phyloP scores from a whole-genome alignment of 1,140 invertebrate genomes.

The Lineus longissimus region DNA sequence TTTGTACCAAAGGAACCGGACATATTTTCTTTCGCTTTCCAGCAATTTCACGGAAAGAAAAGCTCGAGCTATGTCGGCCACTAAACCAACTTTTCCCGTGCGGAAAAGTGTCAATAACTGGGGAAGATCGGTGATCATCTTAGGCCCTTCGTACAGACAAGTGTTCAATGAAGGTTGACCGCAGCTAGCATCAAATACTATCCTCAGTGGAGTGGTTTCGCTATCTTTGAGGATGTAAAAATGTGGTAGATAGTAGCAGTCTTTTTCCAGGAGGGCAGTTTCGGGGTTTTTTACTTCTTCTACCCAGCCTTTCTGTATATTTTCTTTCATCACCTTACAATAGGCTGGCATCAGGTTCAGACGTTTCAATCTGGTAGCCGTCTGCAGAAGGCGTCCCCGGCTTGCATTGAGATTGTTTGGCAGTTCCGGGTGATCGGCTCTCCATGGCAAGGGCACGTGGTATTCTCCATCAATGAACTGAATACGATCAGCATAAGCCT shows the following conservation, averaged over 20 bases:
- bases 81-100: background rate
- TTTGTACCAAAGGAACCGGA: conserved; percentile 1
- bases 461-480: no score
- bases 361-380: no score
- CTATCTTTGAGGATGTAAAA: conserved; percentile 3
- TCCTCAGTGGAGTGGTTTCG: background rate
- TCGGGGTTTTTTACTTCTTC: no score
- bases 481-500: no score
- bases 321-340: no score
- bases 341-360: no score
- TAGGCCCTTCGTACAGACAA: background rate
- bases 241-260: background rate
- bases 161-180: background rate
- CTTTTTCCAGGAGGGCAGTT: background rate
- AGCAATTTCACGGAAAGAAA: background rate
- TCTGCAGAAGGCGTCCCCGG: no score
- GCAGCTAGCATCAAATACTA: background rate
- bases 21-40: background rate
- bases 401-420: no score
- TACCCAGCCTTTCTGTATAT: no score
- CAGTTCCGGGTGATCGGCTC: no score
- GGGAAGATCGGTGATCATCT: background rate
- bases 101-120: background rate
- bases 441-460: no score
- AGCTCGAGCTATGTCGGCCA: background rate